Percentiles rank a stretch among this genome's conserved stretches.
Conservation (phyloP, 2,888 invertebrate species). For the Chaetogeoica ovagalla region DNA sequence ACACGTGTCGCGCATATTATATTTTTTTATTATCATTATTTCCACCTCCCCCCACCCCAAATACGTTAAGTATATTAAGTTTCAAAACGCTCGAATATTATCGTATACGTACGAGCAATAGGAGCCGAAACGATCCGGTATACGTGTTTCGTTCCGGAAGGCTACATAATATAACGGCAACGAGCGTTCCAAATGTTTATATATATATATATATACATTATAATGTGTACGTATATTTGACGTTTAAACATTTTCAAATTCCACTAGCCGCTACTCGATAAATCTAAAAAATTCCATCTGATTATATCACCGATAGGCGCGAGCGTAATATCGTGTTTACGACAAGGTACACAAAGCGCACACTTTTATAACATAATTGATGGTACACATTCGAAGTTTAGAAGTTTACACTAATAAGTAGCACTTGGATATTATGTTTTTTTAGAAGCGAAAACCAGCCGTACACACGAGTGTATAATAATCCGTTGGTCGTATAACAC, state of each 20-base stretch:
- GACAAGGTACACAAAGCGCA: background rate
- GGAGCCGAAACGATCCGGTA: background rate
- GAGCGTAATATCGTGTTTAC: too few species aligned
- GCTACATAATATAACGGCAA: background rate
- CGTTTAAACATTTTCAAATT: slow-evolving; percentile 16
- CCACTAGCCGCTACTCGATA: background rate
- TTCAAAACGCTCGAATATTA: slow-evolving; percentile 8
- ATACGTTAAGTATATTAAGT: slow-evolving; percentile 22
- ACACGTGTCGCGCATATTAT: slow-evolving; percentile 14
- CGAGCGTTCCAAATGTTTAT: background rate
- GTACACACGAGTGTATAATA: too few species aligned
- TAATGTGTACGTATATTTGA: too few species aligned
- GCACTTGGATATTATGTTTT: background rate
- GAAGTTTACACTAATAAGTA: slow-evolving; percentile 38
- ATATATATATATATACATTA: too few species aligned
- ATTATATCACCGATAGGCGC: background rate
- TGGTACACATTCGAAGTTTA: slow-evolving; percentile 19
- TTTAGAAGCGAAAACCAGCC: too few species aligned
- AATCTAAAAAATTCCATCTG: background rate
- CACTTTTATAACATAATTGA: background rate
- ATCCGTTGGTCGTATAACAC: background rate
- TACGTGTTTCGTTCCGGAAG: slow-evolving; percentile 3
- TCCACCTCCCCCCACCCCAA: too few species aligned
- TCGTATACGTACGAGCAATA: background rate
- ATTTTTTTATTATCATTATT: background rate